These are phyloP conservation scores for Anoura caudifer DNA, from an alignment of 2,113 vertebrate species.

Conservation along the genomic window DNA sequence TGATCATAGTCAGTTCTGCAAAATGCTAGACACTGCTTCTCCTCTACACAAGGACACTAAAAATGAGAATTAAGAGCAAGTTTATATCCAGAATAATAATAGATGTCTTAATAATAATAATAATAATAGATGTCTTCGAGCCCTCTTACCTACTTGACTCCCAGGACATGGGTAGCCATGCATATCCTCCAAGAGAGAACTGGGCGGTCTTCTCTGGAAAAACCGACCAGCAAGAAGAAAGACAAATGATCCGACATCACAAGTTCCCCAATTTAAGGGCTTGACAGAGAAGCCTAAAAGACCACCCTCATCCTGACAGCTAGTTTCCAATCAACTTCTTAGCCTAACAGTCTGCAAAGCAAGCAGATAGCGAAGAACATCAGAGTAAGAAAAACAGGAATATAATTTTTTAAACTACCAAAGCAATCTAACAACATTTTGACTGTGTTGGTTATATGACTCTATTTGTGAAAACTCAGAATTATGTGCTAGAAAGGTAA, in stretches of 20 bases:
- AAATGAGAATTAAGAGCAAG: neutral
- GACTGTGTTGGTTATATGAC: neutral
- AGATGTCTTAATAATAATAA: neutral
- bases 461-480: conserved; percentile 8
- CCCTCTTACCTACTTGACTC: neutral
- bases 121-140: neutral
- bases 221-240: neutral
- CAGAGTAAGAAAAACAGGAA: neutral
- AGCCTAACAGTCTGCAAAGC: neutral
- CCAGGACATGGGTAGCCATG: neutral
- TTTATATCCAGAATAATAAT: neutral
- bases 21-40: neutral
- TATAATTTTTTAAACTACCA: neutral
- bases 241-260: neutral
- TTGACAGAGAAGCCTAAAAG: neutral
- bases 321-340: neutral
- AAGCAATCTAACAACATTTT: neutral
- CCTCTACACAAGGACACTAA: neutral
- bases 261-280: neutral
- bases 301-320: neutral
- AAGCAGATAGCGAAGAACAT: neutral
- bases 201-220: neutral
- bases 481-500: neutral
- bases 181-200: neutral
- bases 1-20: neutral